These are phyloP conservation scores for Channa argus DNA, from an alignment of 2,113 vertebrate species.

Conservation along the genomic window DNA sequence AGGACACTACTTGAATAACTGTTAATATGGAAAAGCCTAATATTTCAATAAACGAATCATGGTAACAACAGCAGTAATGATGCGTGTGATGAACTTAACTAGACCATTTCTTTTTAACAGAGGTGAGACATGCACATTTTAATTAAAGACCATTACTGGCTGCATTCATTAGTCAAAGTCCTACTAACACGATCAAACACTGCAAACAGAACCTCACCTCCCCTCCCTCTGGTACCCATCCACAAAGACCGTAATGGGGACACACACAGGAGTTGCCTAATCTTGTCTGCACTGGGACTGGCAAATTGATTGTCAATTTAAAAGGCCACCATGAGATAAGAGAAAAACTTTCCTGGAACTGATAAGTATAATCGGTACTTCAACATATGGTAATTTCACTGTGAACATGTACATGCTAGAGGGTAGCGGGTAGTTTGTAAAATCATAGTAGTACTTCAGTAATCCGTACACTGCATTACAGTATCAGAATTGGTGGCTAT, in stretches of 20 bases:
- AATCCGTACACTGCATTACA: no score
- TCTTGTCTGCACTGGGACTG: slow-evolving; percentile 15
- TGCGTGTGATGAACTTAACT: slow-evolving; percentile 25
- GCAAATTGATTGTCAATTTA: slow-evolving; percentile 5
- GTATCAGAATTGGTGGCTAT: not conserved
- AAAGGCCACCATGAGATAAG: slow-evolving; percentile 25
- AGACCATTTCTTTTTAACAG: slow-evolving; percentile 28
- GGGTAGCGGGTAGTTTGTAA: no score
- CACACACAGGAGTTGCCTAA: slow-evolving; percentile 11
- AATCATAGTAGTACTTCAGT: no score
- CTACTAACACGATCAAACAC: slow-evolving; percentile 54
- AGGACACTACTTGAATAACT: no score
- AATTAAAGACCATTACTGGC: slow-evolving; percentile 54
- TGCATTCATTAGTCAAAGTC: slow-evolving; percentile 36
- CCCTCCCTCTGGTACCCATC: not conserved
- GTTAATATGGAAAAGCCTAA: slow-evolving; percentile 1
- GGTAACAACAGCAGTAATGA: slow-evolving; percentile 23
- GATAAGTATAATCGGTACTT: no score
- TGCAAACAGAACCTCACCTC: slow-evolving; percentile 4
- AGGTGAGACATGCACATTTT: slow-evolving; percentile 44
- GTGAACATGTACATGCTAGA: no score
- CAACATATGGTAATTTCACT: no score
- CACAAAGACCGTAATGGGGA: slow-evolving; percentile 34
- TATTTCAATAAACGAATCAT: slow-evolving; percentile 23
- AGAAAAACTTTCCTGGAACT: not conserved